Evolutionary conservation across 30 jellyfish, hydroid and myxozoan genomes (phyloP), one percentile per base, ranked within the genome.

Genomic region (Cassiopea andromeda): DNA sequence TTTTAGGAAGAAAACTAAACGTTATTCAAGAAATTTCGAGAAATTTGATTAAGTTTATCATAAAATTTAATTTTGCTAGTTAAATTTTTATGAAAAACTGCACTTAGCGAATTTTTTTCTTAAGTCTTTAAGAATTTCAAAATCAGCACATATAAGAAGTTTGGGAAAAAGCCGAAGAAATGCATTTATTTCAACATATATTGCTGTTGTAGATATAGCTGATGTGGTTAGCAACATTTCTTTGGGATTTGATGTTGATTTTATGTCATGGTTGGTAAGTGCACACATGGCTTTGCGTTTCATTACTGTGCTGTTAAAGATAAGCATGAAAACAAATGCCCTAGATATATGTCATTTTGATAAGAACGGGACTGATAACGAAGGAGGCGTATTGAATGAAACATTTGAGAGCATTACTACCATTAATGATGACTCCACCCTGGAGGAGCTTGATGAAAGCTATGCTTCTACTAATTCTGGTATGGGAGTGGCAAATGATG

Each of bases 271-370:
- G 94, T 48, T 87, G 84, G 67, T 75, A 15, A 75, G 87, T 58
- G 89, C 81, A 17, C 94, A 87, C 50, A 87, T 87, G 94, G 89
- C 94, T 9, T 79, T 87, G 59, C 50, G 94, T 17, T 78, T 87
- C 45, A 66, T 85, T 47, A 73, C 64, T 18, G 88, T 78, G 14
- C 77, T 87, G 1, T 78, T 87, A 15, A 44, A 76, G 76, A 44
- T 54, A 45, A 77, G 75, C 84, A 76, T 18, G 16, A 38, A n/a
- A 45, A 71, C 27, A 16, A 46, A 45, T 59, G 81, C 1, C 46
- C 73, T 75, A 27, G 74, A 73, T 18, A 14, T 13, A 44, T 87
- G 57, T 14, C 43, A 57, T 49, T 67, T 74, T 69, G 83, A 6
- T 43, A 18, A 46, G n/a, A 67, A 45, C 10, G 57, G 59, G 66